A percentile compares a stretch with the other conserved stretches of the same genome.
These are phyloP conservation scores for Poeciliopsis prolifica DNA, from an alignment of 2,113 vertebrate genomes.

Conservation along the genomic window DNA sequence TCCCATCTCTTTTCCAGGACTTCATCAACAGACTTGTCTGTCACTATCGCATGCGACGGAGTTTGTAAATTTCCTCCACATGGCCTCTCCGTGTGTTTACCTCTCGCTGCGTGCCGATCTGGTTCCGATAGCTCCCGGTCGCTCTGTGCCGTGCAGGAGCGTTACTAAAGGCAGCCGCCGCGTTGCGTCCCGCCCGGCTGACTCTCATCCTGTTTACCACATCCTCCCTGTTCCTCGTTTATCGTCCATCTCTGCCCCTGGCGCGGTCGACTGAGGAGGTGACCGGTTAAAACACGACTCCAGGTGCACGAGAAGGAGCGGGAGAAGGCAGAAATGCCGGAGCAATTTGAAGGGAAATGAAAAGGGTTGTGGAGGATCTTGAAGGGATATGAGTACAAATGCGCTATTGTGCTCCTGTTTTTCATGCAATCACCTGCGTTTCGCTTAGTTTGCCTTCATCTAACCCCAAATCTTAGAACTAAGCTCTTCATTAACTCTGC, in stretches of 20 bases:
- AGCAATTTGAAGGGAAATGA: not conserved
- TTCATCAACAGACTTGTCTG: not conserved
- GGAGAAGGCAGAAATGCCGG: conserved; percentile 28
- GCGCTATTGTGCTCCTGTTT: conserved; percentile 18
- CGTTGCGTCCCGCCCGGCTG: not conserved
- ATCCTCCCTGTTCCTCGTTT: conserved; percentile 40
- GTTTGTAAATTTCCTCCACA: conserved; percentile 2
- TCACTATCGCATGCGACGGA: not conserved
- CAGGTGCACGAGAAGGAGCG: conserved; percentile 13
- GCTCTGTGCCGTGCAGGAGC: conserved; percentile 9
- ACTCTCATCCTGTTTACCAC: conserved; percentile 51
- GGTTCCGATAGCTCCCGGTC: not conserved
- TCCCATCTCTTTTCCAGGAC: conserved; percentile 1
- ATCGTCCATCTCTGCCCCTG: conserved; percentile 28
- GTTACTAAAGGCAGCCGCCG: conserved; percentile 23
- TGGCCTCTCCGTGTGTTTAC: not conserved
- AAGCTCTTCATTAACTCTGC: conserved; percentile 6
- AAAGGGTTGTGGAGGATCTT: not conserved
- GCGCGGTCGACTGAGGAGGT: not conserved
- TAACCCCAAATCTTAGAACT: not conserved
- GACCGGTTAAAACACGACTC: conserved; percentile 5
- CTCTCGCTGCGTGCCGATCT: not conserved
- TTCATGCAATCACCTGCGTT: conserved; percentile 39
- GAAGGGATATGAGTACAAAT: not conserved
- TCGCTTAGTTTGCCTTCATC: not conserved